Evolutionary conservation across 2,888 invertebrate species (phyloP).

Genomic region (Drosophila setosimentum): DNA sequence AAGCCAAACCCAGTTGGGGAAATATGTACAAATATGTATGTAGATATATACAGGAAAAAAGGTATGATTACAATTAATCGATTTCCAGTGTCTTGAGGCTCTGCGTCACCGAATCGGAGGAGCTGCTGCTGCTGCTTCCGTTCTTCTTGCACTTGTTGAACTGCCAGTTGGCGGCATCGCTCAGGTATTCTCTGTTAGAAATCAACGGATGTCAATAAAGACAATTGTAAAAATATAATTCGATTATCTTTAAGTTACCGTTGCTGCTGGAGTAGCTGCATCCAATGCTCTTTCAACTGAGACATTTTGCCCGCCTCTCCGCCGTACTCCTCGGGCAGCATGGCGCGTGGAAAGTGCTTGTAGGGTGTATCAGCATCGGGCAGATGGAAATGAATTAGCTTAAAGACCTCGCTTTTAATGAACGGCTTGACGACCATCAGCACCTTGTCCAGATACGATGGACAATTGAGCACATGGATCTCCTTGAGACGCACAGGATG

Average conservation of each 20-base stretch:
- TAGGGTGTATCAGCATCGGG: constrained; percentile 89
- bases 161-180: constrained; percentile 86
- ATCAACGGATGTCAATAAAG: not conserved
- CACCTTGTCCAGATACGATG: constrained; percentile 88
- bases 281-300: constrained; percentile 88
- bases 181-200: constrained; percentile 86
- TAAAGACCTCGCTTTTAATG: constrained; percentile 88
- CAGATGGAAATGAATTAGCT: constrained; percentile 89
- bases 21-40: constrained; percentile 7
- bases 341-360: constrained; percentile 88
- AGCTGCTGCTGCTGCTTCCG: constrained; percentile 2
- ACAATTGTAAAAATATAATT: not conserved
- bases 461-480: constrained; percentile 89
- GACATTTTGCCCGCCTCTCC: constrained; percentile 88
- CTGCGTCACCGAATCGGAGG: constrained; percentile 34
- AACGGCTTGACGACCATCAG: constrained; percentile 88
- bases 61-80: constrained; percentile 53
- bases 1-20: constrained; percentile 40
- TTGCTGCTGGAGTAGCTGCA: constrained; percentile 87
- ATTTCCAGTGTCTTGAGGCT: constrained; percentile 73
- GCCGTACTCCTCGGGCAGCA: constrained; percentile 90
- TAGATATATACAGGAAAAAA: constrained; percentile 3
- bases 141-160: constrained; percentile 85
- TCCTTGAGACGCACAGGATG: constrained; percentile 89
- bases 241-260: constrained; percentile 85